These are phyloP conservation scores for Eupithecia pulchellata DNA, from an alignment of 2,888 invertebrate genomes.

Conservation along the genomic window DNA sequence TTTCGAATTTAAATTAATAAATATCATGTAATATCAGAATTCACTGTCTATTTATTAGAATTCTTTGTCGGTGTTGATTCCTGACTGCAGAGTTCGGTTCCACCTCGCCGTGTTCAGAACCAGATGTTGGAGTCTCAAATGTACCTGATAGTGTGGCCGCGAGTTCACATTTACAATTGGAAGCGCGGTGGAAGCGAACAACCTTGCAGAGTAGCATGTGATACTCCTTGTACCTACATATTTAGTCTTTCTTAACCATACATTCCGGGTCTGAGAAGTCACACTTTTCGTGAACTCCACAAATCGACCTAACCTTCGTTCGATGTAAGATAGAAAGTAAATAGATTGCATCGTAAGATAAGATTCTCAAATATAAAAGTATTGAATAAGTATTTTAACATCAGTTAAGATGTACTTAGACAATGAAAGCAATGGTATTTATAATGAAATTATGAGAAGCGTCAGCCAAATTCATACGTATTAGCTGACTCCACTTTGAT, in stretches of 20 bases:
- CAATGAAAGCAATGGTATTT: constrained; percentile 84
- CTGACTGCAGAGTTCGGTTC: constrained; percentile 77
- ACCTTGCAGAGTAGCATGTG: constrained; percentile 78
- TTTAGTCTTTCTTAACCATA: constrained; percentile 62
- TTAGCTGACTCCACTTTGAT: constrained; percentile 83
- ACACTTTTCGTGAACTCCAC: constrained; percentile 45
- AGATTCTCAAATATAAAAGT: constrained; percentile 77
- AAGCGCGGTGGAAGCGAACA: constrained; percentile 73
- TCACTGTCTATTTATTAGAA: constrained; percentile 85
- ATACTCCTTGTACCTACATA: constrained; percentile 77
- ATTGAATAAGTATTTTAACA: constrained; percentile 84
- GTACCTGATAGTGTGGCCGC: constrained; percentile 42
- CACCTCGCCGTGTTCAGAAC: constrained; percentile 58
- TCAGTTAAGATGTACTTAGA: constrained; percentile 76
- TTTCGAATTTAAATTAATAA: constrained; percentile 79
- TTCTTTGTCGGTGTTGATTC: constrained; percentile 85
- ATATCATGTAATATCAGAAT: constrained; percentile 82
- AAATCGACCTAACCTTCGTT: constrained; percentile 72
- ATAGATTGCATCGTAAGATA: constrained; percentile 83
- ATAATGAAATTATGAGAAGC: constrained; percentile 72
- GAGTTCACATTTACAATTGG: constrained; percentile 36
- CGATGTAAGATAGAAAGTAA: constrained; percentile 75
- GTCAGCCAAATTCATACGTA: constrained; percentile 77
- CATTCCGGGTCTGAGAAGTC: constrained; percentile 36
- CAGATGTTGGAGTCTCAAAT: constrained; percentile 18